Evolutionary conservation across 2,797 vertebrate species (phyloP).

Genomic region (Mastacembelus armatus): DNA sequence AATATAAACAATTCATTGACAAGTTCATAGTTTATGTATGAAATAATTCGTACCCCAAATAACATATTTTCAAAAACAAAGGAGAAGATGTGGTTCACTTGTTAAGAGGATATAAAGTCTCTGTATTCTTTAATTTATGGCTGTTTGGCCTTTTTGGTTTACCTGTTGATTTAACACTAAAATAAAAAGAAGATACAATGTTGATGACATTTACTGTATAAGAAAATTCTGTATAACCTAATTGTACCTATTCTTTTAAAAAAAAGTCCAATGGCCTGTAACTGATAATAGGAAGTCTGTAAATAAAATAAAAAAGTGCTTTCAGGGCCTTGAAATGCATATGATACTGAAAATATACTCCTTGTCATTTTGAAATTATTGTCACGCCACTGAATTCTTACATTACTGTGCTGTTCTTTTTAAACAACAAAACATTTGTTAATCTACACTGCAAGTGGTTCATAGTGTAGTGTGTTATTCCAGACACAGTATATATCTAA

Average conservation of each 20-base stretch:
- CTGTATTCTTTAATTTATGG: slow-evolving; percentile 50
- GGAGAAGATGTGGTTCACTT: slow-evolving; percentile 14
- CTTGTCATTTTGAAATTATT: slow-evolving; percentile 9
- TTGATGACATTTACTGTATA: slow-evolving; percentile 17
- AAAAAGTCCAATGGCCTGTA: background rate
- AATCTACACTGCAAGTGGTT: slow-evolving; percentile 51
- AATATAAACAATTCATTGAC: slow-evolving; percentile 48
- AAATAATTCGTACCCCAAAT: slow-evolving; percentile 13
- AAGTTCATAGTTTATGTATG: slow-evolving; percentile 22
- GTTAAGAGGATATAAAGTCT: slow-evolving; percentile 1
- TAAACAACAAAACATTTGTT: slow-evolving; percentile 20
- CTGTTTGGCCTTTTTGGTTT: slow-evolving; percentile 66
- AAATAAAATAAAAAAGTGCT: slow-evolving; percentile 42
- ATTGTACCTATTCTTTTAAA: background rate
- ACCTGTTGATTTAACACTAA: slow-evolving; percentile 41
- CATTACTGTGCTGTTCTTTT: slow-evolving; percentile 22
- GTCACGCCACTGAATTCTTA: slow-evolving; percentile 23
- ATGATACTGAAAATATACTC: slow-evolving; percentile 1
- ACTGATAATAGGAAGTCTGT: slow-evolving; percentile 2
- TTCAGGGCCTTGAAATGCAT: slow-evolving; percentile 33
- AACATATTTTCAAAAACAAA: slow-evolving; percentile 18
- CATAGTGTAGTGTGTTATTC: slow-evolving; percentile 24
- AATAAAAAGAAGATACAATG: slow-evolving; percentile 21
- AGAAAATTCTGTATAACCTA: slow-evolving; percentile 12
- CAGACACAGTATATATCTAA: slow-evolving; percentile 32